Conservation (phyloP, 2,797 vertebrate species). For the Austrolebias charrua region DNA sequence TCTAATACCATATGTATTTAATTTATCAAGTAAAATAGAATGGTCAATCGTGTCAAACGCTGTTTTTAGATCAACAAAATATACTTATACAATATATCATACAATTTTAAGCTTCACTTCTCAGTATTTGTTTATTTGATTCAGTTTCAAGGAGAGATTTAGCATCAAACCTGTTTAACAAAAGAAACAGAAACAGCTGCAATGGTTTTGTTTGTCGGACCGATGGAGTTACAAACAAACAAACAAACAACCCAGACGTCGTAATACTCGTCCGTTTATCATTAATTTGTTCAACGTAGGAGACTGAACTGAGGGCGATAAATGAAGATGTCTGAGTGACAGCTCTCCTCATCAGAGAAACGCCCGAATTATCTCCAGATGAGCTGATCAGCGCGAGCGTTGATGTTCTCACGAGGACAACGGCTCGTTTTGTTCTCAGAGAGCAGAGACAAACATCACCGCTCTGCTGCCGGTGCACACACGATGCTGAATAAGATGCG, state of each 20-base stretch:
- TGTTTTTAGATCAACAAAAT: too few species aligned
- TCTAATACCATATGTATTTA: too few species aligned
- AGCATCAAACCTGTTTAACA: neutral
- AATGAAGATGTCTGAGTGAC: constrained; percentile 36
- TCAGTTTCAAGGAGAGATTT: neutral
- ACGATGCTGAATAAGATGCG: constrained; percentile 16
- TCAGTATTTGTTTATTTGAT: neutral
- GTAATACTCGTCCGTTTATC: neutral
- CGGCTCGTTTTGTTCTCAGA: constrained; percentile 6
- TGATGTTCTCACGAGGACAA: constrained; percentile 38
- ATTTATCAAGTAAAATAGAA: too few species aligned
- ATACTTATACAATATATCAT: too few species aligned
- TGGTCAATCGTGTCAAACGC: too few species aligned
- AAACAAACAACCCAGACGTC: neutral
- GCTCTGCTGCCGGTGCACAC: neutral
- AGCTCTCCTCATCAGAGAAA: constrained; percentile 38
- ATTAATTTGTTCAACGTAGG: neutral
- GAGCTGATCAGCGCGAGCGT: constrained; percentile 29
- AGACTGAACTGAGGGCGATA: constrained; percentile 11
- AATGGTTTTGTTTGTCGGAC: too few species aligned
- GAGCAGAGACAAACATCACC: constrained; percentile 26
- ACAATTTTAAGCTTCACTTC: neutral
- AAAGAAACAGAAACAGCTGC: neutral
- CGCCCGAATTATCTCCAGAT: constrained; percentile 46
- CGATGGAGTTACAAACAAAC: neutral